These are phyloP conservation scores for Chelonus formosanus DNA, from an alignment of 2,888 invertebrate genomes.

Conservation along the genomic window DNA sequence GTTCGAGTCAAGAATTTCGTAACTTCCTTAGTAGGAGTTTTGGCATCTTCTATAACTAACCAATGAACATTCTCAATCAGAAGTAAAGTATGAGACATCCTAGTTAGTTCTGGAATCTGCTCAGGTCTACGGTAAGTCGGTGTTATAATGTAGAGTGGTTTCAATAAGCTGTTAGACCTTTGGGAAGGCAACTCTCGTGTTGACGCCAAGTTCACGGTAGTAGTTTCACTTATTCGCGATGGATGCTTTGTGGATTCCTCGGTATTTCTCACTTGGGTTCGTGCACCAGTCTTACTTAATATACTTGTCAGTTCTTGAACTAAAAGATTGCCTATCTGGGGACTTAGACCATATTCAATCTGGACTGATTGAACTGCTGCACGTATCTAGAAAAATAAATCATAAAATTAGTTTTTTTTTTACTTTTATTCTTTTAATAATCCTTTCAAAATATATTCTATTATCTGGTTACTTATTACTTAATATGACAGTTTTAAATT, in stretches of 20 bases:
- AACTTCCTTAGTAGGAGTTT: constrained; percentile 66
- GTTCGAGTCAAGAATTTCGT: constrained; percentile 67
- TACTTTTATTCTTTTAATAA: background rate
- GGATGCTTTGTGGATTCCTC: constrained; percentile 13
- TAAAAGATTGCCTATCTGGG: constrained; percentile 51
- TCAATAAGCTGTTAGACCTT: constrained; percentile 33
- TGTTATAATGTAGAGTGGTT: constrained; percentile 74
- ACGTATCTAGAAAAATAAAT: constrained; percentile 47
- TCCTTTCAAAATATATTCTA: background rate
- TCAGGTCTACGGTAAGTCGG: constrained; percentile 80
- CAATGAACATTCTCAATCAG: constrained; percentile 75
- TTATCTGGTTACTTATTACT: too few species aligned
- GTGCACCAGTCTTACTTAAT: constrained; percentile 43
- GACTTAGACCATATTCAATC: constrained; percentile 54
- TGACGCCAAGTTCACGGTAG: constrained; percentile 10
- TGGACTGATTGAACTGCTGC: constrained; percentile 53
- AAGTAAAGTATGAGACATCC: constrained; percentile 76
- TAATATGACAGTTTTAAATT: background rate
- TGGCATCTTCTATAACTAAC: constrained; percentile 79
- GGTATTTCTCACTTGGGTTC: background rate
- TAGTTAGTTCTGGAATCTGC: constrained; percentile 82
- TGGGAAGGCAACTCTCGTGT: constrained; percentile 7
- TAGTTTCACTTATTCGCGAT: background rate
- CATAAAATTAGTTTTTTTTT: background rate
- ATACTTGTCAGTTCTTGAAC: constrained; percentile 51